phyloP scores from a whole-genome alignment of 2,797 vertebrate species.

The Tauraco hartlaubi region DNA sequence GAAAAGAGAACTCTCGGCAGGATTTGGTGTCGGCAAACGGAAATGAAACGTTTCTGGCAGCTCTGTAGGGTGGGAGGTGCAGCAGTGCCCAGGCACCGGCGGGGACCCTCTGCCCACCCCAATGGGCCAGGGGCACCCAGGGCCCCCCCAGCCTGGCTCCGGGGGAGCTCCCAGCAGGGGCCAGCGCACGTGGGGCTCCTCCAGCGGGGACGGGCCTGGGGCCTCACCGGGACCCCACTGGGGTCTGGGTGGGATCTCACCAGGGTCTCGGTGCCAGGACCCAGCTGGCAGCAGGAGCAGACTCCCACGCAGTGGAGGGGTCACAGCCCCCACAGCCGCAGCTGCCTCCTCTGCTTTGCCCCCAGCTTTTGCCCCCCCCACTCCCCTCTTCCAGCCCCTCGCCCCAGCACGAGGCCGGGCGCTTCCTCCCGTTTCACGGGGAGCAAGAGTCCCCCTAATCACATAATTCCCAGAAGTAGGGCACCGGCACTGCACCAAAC shows the following conservation, averaged over 20 bases:
- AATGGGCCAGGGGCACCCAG: background rate
- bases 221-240: background rate
- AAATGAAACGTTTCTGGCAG: accelerated
- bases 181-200: background rate
- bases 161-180: too few relatives aligned
- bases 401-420: background rate
- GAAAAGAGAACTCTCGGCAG: background rate
- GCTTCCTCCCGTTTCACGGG: background rate
- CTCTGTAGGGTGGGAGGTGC: background rate
- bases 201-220: accelerated
- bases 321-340: background rate
- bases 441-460: background rate
- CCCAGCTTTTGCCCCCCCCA: too few relatives aligned
- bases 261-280: background rate
- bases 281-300: background rate
- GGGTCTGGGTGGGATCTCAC: background rate
- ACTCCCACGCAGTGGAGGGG: accelerated
- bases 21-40: background rate
- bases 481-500: background rate
- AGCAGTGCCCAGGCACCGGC: accelerated
- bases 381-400: background rate
- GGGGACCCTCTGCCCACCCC: background rate
- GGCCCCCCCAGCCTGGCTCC: background rate
- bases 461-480: slow-evolving; percentile 45
- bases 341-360: too few relatives aligned